phyloP scores from a whole-genome alignment of 1,140 invertebrate species.

The Drosophila lacteicornis region DNA sequence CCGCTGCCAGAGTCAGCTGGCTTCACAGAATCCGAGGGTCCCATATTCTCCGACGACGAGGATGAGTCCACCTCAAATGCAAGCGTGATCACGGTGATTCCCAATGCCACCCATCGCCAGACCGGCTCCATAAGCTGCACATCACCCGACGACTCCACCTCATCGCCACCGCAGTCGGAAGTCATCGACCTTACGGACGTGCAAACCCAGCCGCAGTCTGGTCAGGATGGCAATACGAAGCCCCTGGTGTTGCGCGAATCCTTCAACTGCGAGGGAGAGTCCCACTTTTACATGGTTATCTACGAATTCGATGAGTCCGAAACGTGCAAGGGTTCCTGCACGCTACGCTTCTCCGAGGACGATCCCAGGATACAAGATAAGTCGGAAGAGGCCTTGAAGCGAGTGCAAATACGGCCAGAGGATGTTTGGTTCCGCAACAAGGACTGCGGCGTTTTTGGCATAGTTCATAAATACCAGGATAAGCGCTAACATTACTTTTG shows the following conservation, averaged over 20 bases:
- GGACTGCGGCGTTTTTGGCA: conserved; percentile 27
- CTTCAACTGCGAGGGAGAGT: background rate
- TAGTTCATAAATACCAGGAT: background rate
- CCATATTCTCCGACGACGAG: background rate
- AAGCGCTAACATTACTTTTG: too few species aligned
- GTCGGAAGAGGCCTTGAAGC: conserved; percentile 17
- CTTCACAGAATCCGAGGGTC: conserved; percentile 4
- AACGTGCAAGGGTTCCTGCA: conserved; percentile 34
- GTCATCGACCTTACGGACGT: conserved; percentile 15
- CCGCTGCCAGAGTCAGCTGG: too few species aligned
- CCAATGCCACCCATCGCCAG: background rate
- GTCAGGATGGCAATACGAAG: background rate
- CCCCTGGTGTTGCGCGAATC: conserved; percentile 26
- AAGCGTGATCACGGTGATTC: conserved; percentile 8
- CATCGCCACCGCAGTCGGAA: background rate
- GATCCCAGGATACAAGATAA: conserved; percentile 46
- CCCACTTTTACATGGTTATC: conserved; percentile 43
- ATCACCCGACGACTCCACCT: background rate
- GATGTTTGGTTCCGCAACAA: conserved; percentile 42
- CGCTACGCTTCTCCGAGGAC: conserved; percentile 23
- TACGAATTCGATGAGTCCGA: conserved; percentile 24
- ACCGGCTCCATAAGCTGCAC: background rate
- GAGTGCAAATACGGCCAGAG: conserved; percentile 8
- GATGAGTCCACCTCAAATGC: background rate
- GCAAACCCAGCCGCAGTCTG: background rate